Percentiles rank a stretch among this genome's conserved stretches.
Conservation (phyloP, 2,797 vertebrate species). For the Threskiornis aethiopicus region DNA sequence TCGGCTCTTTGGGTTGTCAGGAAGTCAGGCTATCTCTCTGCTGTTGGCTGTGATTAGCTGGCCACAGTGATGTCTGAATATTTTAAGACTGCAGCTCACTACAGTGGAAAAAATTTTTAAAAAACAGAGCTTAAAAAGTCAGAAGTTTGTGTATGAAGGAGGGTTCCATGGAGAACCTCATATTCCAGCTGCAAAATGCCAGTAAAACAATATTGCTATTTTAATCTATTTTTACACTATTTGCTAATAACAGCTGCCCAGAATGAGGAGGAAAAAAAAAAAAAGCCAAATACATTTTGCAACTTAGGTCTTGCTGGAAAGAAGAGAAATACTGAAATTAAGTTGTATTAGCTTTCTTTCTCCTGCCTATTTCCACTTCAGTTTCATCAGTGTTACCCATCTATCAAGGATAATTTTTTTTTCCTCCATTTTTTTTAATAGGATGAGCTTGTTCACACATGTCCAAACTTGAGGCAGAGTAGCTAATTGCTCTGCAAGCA, state of each 20-base stretch:
- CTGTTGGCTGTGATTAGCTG: not conserved
- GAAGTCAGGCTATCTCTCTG: not conserved
- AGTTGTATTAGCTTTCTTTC: not conserved
- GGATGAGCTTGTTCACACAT: not conserved
- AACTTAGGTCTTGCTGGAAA: not conserved
- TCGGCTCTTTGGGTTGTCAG: not conserved
- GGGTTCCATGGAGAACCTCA: not conserved
- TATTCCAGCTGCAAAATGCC: not conserved
- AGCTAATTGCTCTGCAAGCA: not conserved
- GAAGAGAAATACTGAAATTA: not conserved
- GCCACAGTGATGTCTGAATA: not conserved
- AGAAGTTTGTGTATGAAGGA: not conserved
- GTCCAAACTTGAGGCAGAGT: not conserved
- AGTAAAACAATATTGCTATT: not conserved
- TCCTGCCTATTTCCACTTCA: not conserved
- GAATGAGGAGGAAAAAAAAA: not conserved
- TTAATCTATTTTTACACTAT: not conserved
- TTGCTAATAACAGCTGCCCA: not conserved
- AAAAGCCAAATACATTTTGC: not conserved
- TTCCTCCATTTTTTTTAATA: not conserved
- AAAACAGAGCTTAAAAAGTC: not conserved
- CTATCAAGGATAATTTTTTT: not conserved
- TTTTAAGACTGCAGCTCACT: not conserved
- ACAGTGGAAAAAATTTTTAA: not conserved
- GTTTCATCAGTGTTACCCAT: rapidly evolving